phyloP scores from a whole-genome alignment of 2,797 vertebrate genomes.

The Podargus strigoides region DNA sequence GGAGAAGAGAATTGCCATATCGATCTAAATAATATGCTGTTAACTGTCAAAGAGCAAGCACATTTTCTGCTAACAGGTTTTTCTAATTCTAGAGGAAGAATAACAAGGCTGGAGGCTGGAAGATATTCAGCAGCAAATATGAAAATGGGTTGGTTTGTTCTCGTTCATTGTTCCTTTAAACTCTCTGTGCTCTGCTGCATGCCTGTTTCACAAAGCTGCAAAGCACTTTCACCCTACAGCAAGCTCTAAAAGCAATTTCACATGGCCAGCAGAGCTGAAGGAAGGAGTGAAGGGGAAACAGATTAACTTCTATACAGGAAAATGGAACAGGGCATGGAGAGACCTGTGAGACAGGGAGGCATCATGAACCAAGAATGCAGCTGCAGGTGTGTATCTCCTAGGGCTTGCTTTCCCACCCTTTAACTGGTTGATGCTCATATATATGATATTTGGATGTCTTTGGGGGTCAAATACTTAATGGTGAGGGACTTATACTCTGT shows the following conservation, averaged over 20 bases:
- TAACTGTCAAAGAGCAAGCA: slow-evolving; percentile 36
- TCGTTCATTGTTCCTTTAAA: background rate
- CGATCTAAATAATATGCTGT: slow-evolving; percentile 12
- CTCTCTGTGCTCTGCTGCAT: background rate
- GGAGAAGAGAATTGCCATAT: slow-evolving; percentile 29
- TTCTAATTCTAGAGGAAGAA: slow-evolving; percentile 27
- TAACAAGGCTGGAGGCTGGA: slow-evolving; percentile 21
- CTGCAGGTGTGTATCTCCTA: background rate
- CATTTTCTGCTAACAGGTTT: background rate
- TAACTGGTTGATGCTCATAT: background rate
- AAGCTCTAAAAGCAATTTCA: slow-evolving; percentile 15
- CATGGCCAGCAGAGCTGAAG: slow-evolving; percentile 8
- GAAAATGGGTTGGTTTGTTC: slow-evolving; percentile 36
- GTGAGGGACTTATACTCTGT: background rate
- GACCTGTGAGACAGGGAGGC: background rate
- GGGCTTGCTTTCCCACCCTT: background rate
- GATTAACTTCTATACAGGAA: background rate
- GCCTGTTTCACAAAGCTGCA: background rate
- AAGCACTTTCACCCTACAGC: slow-evolving; percentile 18
- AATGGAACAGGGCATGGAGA: background rate
- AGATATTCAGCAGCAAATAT: slow-evolving; percentile 40
- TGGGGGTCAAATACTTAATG: background rate
- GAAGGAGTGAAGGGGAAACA: background rate
- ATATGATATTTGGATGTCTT: background rate
- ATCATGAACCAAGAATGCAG: background rate